These are phyloP conservation scores for Tetranychus cinnabarinus DNA, from an alignment of 1,140 invertebrate species.

Conservation along the genomic window DNA sequence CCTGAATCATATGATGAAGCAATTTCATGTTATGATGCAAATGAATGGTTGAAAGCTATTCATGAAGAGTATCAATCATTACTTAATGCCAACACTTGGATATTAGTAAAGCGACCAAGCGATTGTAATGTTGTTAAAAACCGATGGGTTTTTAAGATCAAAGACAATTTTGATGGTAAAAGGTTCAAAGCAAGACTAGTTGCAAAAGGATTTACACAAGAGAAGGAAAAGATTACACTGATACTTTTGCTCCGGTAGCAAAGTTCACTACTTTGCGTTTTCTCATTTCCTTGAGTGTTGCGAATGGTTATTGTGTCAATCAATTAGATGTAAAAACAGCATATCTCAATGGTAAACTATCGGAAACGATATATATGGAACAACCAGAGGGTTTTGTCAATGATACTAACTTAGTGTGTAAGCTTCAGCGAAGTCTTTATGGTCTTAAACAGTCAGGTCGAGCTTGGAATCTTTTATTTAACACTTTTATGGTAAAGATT, in stretches of 20 bases:
- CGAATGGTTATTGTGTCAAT: constrained; percentile 13
- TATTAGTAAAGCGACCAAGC: neutral
- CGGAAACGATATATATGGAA: constrained; percentile 20
- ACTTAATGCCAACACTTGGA: neutral
- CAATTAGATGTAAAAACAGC: constrained; percentile 21
- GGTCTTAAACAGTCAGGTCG: constrained; percentile 22
- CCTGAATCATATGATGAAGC: too few species aligned
- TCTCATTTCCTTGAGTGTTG: constrained; percentile 15
- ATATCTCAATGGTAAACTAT: constrained; percentile 20
- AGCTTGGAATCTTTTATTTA: constrained; percentile 19
- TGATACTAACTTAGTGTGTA: neutral
- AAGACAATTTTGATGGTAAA: constrained; percentile 13
- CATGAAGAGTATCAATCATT: neutral
- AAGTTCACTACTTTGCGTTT: constrained; percentile 14
- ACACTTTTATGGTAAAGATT: neutral
- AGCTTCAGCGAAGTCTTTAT: constrained; percentile 21
- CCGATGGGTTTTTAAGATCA: constrained; percentile 10
- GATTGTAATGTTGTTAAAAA: neutral
- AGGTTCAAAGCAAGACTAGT: constrained; percentile 22
- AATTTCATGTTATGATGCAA: neutral
- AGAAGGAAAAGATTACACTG: constrained; percentile 16
- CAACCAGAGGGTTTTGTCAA: constrained; percentile 17
- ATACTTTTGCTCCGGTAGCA: constrained; percentile 19
- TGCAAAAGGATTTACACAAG: constrained; percentile 19
- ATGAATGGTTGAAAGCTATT: neutral